Conservation (phyloP, 53 echinoderm and acorn worm genomes). For the Crossaster papposus region DNA sequence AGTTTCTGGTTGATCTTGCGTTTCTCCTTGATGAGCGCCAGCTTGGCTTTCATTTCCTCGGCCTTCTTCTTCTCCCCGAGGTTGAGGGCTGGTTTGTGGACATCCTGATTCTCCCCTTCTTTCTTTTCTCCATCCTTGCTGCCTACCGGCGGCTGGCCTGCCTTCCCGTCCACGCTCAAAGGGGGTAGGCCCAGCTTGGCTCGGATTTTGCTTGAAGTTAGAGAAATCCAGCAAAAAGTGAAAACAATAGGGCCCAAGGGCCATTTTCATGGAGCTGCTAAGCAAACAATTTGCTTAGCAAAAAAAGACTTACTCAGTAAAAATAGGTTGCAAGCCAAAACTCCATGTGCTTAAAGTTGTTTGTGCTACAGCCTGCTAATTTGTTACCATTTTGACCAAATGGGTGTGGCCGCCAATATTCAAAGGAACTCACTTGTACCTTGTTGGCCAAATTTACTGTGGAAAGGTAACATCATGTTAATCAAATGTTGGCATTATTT, state of each 20-base stretch:
- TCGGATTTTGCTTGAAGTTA: constrained; percentile 85
- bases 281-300: no score
- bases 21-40: constrained; percentile 93
- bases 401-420: no score
- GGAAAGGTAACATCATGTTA: no score
- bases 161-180: constrained; percentile 63
- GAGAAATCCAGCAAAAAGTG: not conserved
- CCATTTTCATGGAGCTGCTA: not conserved
- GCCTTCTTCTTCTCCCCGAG: constrained; percentile 76
- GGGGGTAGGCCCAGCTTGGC: constrained; percentile 93
- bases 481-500: no score
- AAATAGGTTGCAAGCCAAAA: no score
- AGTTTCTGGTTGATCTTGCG: constrained; percentile 90
- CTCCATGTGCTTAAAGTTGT: no score
- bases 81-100: constrained; percentile 94
- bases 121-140: constrained; percentile 45
- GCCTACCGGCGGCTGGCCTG: constrained; percentile 50
- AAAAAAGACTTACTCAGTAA: no score
- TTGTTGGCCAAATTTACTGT: no score
- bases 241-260: not conserved
- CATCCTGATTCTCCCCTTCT: constrained; percentile 83
- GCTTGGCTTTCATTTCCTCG: constrained; percentile 82
- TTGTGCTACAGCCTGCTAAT: no score
- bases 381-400: no score
- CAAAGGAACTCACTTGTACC: no score